Evolutionary conservation across 2,113 vertebrate genomes (phyloP).

Genomic region (Chaetorhynchus papuensis): DNA sequence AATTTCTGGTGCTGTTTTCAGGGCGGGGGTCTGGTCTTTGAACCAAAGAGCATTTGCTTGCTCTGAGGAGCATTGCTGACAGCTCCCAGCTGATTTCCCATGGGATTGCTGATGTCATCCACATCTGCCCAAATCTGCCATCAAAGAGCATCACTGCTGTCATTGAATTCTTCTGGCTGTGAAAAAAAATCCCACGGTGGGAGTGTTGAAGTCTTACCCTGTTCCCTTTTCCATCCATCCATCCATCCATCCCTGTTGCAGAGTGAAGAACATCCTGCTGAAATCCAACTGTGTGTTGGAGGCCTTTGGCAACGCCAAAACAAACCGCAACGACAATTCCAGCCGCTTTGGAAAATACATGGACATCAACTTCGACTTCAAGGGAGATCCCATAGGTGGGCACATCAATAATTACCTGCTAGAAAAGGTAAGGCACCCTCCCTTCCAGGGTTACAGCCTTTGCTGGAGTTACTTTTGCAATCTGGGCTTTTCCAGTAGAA

Average conservation of each 20-base stretch:
- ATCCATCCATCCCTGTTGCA: slow-evolving; percentile 23
- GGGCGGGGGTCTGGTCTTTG: background rate
- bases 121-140: background rate
- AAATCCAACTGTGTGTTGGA: slow-evolving; percentile 98
- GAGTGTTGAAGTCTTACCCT: background rate
- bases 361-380: slow-evolving; percentile 99
- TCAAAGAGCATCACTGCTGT: background rate
- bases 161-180: background rate
- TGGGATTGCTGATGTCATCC: background rate
- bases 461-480: background rate
- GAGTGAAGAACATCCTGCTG: slow-evolving; percentile 96
- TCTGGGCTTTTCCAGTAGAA: background rate
- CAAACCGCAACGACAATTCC: slow-evolving; percentile 97
- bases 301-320: slow-evolving; percentile 97
- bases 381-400: slow-evolving; percentile 95
- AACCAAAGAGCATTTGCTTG: background rate
- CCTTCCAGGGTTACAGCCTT: background rate
- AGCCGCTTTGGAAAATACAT: slow-evolving; percentile 98
- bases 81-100: background rate
- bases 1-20: background rate
- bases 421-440: slow-evolving; percentile 84
- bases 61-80: background rate
- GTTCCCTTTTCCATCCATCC: background rate
- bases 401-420: slow-evolving; percentile 98
- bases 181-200: rapidly evolving